Evolutionary conservation across 2,888 invertebrate species (phyloP).

Genomic region (Rhyacophila evoluta): DNA sequence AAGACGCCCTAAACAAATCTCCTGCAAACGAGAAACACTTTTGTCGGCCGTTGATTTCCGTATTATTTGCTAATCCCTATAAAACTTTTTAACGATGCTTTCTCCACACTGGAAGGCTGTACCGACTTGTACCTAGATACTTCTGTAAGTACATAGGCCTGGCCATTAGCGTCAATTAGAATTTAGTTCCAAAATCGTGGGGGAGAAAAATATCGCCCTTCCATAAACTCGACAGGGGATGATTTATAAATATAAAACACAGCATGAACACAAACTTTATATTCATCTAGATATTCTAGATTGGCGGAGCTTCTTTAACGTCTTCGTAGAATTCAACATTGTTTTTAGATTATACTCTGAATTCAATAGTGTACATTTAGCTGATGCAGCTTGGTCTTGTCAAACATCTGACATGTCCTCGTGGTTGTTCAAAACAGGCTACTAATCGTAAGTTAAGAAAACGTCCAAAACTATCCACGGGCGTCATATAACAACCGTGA

Average conservation of each 20-base stretch:
- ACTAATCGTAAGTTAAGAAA: too few species aligned
- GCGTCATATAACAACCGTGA: too few species aligned
- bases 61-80: slow-evolving; percentile 38
- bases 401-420: too few species aligned
- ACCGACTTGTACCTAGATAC: not conserved
- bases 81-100: slow-evolving; percentile 35
- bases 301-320: too few species aligned
- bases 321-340: too few species aligned
- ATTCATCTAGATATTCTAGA: too few species aligned
- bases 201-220: slow-evolving; percentile 11
- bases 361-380: too few species aligned
- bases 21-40: slow-evolving; percentile 19
- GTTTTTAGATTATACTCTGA: too few species aligned
- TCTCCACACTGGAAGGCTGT: not conserved
- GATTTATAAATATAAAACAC: not conserved
- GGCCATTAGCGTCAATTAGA: slow-evolving; percentile 51
- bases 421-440: too few species aligned
- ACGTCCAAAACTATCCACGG: too few species aligned
- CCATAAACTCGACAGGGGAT: slow-evolving; percentile 6
- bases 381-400: too few species aligned
- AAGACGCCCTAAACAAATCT: not conserved
- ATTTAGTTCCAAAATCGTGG: slow-evolving; percentile 40
- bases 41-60: slow-evolving; percentile 31
- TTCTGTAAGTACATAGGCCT: not conserved
- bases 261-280: too few species aligned